Conservation (phyloP, 37 sponge, comb jelly and placozoan species). For the Cliona cf. orientalis region DNA sequence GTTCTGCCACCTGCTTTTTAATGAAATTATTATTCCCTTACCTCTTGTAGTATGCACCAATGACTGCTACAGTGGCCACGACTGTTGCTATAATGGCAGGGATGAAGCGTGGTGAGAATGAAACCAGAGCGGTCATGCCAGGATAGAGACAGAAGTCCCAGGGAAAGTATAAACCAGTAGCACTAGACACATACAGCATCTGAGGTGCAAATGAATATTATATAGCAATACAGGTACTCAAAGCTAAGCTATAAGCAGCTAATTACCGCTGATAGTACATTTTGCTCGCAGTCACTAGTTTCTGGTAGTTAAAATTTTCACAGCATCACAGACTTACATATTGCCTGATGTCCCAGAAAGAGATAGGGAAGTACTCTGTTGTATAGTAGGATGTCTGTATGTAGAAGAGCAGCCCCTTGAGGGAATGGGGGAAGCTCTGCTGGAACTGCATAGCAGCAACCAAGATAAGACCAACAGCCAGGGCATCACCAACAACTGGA, state of each 20-base stretch:
- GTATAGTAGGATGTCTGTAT: conserved; percentile 55
- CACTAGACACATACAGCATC: conserved; percentile 60
- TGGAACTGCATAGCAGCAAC: conserved; percentile 28
- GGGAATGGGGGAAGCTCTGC: conserved; percentile 36
- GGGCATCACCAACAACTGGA: conserved; percentile 46
- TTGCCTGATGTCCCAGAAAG: conserved; percentile 57
- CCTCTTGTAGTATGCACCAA: neutral
- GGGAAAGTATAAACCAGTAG: conserved; percentile 69
- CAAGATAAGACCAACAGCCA: conserved; percentile 15
- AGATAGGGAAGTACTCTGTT: conserved; percentile 54
- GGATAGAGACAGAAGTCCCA: conserved; percentile 64
- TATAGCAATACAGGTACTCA: neutral
- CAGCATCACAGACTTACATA: conserved; percentile 64
- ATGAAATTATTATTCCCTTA: neutral
- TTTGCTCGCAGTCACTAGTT: too few species aligned
- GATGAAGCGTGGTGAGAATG: conserved; percentile 36
- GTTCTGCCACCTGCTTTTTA: too few species aligned
- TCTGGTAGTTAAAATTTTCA: too few species aligned
- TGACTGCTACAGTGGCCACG: neutral
- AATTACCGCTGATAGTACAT: too few species aligned
- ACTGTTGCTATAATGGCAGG: conserved; percentile 35
- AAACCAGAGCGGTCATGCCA: conserved; percentile 29
- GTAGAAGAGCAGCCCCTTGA: conserved; percentile 69
- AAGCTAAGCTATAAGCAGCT: neutral
- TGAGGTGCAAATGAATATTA: neutral